These are phyloP conservation scores for Cephonodes hylas DNA, from an alignment of 2,888 invertebrate species.

Conservation along the genomic window DNA sequence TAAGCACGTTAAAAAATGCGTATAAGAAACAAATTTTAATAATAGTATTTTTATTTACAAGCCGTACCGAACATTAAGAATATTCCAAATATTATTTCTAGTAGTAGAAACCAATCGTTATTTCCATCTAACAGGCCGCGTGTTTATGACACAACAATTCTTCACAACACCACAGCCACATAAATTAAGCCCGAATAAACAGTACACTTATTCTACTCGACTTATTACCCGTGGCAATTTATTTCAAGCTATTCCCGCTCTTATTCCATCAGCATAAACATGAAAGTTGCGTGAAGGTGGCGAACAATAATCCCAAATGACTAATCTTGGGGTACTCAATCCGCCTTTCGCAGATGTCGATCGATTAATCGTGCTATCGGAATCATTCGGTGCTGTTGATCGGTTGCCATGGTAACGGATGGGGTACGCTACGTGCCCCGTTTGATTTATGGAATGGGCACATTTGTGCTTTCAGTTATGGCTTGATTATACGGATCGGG, in stretches of 20 bases:
- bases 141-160: constrained; percentile 36
- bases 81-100: not conserved
- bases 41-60: not conserved
- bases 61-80: not conserved
- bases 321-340: constrained; percentile 64
- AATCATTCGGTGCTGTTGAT: constrained; percentile 60
- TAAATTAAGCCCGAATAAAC: constrained; percentile 53
- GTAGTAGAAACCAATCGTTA: not conserved
- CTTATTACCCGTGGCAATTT: constrained; percentile 33
- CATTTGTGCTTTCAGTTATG: not conserved
- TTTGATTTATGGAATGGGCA: constrained; percentile 26
- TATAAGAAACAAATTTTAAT: too few relatives aligned
- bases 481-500: not conserved
- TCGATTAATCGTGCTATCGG: constrained; percentile 71
- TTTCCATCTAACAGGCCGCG: not conserved
- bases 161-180: constrained; percentile 41
- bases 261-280: constrained; percentile 17
- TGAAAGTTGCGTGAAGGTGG: not conserved
- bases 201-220: constrained; percentile 39
- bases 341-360: constrained; percentile 68
- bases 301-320: constrained; percentile 61
- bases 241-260: constrained; percentile 24
- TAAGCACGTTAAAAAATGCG: too few relatives aligned
- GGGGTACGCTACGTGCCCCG: constrained; percentile 10
- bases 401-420: constrained; percentile 52